phyloP scores from a whole-genome alignment of 1,140 invertebrate species.

The Camponotus vicinus region DNA sequence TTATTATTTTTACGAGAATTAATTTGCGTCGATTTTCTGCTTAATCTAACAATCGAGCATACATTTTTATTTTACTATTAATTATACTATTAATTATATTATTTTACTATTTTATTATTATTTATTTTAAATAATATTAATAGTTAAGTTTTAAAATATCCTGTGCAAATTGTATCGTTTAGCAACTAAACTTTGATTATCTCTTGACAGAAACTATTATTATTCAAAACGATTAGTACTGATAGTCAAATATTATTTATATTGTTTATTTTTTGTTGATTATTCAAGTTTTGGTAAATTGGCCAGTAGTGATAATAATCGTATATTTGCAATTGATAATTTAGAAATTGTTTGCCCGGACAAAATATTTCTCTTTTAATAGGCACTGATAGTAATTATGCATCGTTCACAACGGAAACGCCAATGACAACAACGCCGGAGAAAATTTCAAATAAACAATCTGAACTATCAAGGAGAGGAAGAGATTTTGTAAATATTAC shows the following conservation, averaged over 20 bases:
- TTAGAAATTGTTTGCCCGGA: background rate
- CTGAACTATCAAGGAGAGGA: background rate
- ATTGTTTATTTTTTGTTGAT: background rate
- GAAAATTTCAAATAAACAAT: background rate
- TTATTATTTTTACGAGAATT: background rate
- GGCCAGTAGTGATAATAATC: background rate
- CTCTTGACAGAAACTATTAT: background rate
- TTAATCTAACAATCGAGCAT: background rate
- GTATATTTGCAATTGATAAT: background rate
- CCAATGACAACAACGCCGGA: background rate
- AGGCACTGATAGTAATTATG: slow-evolving; percentile 14
- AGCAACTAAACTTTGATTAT: background rate
- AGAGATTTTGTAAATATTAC: background rate
- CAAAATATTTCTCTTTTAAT: slow-evolving; percentile 1
- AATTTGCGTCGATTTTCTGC: background rate
- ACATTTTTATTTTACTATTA: background rate
- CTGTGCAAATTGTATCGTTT: background rate
- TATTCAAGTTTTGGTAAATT: background rate
- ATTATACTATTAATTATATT: background rate
- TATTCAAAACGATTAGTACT: background rate
- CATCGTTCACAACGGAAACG: background rate
- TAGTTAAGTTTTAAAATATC: background rate
- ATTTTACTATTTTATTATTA: background rate
- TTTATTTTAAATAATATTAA: background rate
- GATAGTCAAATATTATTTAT: background rate